Percentiles rank a stretch among this genome's conserved stretches.
phyloP scores from a whole-genome alignment of 2,888 invertebrate genomes.

The Callyntrura guangdongensis region DNA sequence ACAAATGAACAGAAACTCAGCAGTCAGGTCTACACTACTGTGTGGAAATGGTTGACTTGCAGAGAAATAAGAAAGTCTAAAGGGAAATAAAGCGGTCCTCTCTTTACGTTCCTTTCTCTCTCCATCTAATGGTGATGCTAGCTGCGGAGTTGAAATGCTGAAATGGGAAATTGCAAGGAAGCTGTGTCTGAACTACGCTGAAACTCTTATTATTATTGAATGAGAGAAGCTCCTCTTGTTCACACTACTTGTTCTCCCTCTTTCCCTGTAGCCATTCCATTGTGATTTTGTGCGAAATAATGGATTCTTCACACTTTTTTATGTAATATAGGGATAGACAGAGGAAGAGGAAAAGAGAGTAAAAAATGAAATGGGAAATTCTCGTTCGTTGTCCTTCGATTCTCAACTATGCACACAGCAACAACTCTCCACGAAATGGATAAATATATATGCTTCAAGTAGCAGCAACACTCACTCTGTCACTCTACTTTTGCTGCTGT shows the following conservation, averaged over 20 bases:
- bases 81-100: slow-evolving; percentile 37
- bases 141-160: slow-evolving; percentile 24
- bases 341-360: neutral
- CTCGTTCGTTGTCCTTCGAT: slow-evolving; percentile 34
- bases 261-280: neutral
- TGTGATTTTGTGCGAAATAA: slow-evolving; percentile 42
- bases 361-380: slow-evolving; percentile 29
- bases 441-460: slow-evolving; percentile 8
- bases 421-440: slow-evolving; percentile 1
- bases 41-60: neutral
- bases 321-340: neutral
- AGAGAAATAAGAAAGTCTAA: slow-evolving; percentile 32
- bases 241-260: slow-evolving; percentile 12
- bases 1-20: slow-evolving; percentile 33
- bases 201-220: slow-evolving; percentile 35
- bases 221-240: slow-evolving; percentile 26
- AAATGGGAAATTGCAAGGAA: slow-evolving; percentile 66
- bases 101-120: neutral
- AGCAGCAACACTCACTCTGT: slow-evolving; percentile 7
- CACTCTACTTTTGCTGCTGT: slow-evolving; percentile 24
- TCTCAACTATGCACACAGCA: neutral
- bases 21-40: neutral
- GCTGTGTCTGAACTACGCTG: neutral
- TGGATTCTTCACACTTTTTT: slow-evolving; percentile 44
- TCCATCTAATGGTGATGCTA: neutral